A percentile compares a stretch with the other conserved stretches of the same genome.
Evolutionary conservation across 2,888 invertebrate genomes (phyloP).

Genomic region (Trachelus stipa): DNA sequence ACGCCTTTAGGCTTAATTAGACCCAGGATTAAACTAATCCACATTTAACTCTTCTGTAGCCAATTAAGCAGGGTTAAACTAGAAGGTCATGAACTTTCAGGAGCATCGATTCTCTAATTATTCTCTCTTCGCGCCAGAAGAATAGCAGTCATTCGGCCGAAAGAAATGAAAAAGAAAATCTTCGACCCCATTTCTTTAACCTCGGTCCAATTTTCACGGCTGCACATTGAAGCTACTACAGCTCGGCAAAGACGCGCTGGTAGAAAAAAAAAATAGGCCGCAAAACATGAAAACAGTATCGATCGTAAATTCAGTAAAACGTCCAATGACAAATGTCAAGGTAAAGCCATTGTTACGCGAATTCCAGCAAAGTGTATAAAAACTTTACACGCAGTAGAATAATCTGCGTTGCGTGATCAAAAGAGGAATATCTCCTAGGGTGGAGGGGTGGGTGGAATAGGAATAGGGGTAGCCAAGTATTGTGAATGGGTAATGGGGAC

Average conservation of each 20-base stretch:
- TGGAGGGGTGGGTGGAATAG: not conserved
- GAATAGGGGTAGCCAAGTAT: not conserved
- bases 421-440: not conserved
- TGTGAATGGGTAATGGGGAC: constrained; percentile 1
- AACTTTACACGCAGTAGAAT: not conserved
- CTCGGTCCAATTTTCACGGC: not conserved
- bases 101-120: not conserved
- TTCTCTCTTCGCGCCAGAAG: not conserved
- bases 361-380: not conserved
- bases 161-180: not conserved
- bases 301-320: not conserved
- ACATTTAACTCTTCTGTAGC: not conserved
- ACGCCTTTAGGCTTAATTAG: not conserved
- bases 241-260: not conserved
- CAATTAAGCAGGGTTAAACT: not conserved
- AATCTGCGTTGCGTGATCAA: not conserved
- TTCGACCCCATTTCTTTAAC: too few relatives aligned
- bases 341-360: not conserved
- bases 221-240: not conserved
- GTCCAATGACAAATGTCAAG: not conserved
- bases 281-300: too few relatives aligned
- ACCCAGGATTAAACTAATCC: not conserved
- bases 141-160: not conserved
- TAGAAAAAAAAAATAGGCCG: not conserved
- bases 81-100: not conserved